Evolutionary conservation across 1,140 invertebrate genomes (phyloP), one percentile per base, ranked within the genome.

Genomic region (Caerostris darwini): DNA sequence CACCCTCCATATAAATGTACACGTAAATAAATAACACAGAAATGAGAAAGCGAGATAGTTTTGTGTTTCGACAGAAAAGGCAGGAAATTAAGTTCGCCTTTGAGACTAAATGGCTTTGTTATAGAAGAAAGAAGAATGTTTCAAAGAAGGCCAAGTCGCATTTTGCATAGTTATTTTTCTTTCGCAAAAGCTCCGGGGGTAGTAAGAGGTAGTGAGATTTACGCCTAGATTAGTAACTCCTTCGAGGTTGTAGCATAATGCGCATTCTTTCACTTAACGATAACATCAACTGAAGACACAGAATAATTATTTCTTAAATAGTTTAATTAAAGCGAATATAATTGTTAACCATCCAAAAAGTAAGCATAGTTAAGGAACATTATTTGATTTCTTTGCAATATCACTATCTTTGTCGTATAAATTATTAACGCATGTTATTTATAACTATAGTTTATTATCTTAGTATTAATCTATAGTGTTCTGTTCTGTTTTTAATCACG

Each of bases 51-150:
- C 8, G 85, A 87, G 85, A 87, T 87, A 87, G 85, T 87, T 87
- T 87, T 87, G 85, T 87, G 85, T 87, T 87, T 87, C 85, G 59
- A 19, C 85, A 87, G 58, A 83, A 87, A 87, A 87, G 56, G 85
- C 85, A 87, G 85, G 85, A 87, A 87, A 87, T 87, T 87, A 87
- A 87, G 85, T 87, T 87, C 71, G 85, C 85, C 58, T 87, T 87
- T 61, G 58, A 87, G 85, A 87, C 85, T 87, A 87, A 87, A 87
- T 87, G 85, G 85, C 85, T 87, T 87, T 87, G 85, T 87, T 87
- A 87, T 19, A 64, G 85, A 19, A 87, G 58, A 61, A 56, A n/a
- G 85, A 86, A 86, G 83, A 87, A 87, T 19, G 10, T 59, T 59
- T 10, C 12, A n/a, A 87, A 87, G 58, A 61, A 87, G 19, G 19